Base-by-base conservation (phyloP, 2,888 invertebrate genomes). In the Mimumesa dahlbomi region DNA sequence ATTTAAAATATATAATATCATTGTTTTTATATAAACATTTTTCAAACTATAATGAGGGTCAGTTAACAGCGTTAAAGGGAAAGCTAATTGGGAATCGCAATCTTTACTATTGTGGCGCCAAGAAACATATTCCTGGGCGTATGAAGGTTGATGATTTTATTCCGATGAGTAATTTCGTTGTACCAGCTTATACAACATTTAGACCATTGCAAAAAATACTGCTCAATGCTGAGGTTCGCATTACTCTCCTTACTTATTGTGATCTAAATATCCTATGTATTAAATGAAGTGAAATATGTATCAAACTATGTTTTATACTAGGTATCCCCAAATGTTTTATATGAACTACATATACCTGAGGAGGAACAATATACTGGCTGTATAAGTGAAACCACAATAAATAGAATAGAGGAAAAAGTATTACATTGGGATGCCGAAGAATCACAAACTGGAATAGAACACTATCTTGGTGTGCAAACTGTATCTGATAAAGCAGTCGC, bases 31-130 rank as follows among this genome's bases (percentile, higher is more conserved):
- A 92, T 85, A 92, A 94, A 76, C 91, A 91, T 61, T 96, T 94
- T 87, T 92, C 94, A 0, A 87, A 89, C 0, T 92, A 92, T 40
- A 93, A 94, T 81, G 97, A 98, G 90, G 97, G 97, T 0, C 92
- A 93, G 72, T 91, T 97, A 22, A 96, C 96, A 0, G 91, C 92
- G 62, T 90, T 96, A 11, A 94, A 97, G 83, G 90, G 93, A 0
- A 90, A 92, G 75, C 85, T 95, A 2, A 92, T 97, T 19, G 96
- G 96, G 49, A 98, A 98, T 89, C 93, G 94, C 64, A 97, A 98
- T 89, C 91, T 99, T 18, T 95, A 93, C 85, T 95, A 95, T 84
- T 93, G 95, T 19, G 97, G 85, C 0, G 19, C 57, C 0, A 64
- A 66, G 0, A 88, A 85, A 59, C 16, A 57, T 2, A 79, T 89